Evolutionary conservation across 2,797 vertebrate genomes (phyloP), one percentile per base, ranked within the genome.

Genomic region (Alosa sapidissima): DNA sequence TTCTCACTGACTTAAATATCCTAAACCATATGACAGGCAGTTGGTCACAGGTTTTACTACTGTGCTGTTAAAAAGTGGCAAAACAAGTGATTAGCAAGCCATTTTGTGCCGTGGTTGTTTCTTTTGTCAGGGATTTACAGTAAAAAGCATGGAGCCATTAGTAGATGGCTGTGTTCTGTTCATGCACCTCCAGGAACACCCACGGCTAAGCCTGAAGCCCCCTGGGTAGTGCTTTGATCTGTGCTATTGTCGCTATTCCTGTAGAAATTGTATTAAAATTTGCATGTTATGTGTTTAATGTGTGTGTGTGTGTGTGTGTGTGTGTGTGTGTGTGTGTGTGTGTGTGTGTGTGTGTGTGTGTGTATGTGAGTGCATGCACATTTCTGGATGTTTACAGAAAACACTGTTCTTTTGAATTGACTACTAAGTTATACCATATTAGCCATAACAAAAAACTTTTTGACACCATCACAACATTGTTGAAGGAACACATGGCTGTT

Each of bases 221-320:
- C 84, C 87, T 83, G 83, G 87, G 81, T 84, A 81, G 65, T 86
- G 89, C 90, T 90, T 91, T 91, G 83, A 93, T 90, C 90, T 89
- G 83, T 87, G 90, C 87, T 84, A 88, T 89, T 87, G 75, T 82
- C 88, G 88, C 88, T 86, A 87, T 88, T 90, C 88, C 89, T 84
- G 84, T 85, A 85, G 84, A 89, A 82, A 85, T 88, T 84, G 85
- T 92, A 93, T 92, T 93, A 84, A 94, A 84, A 58, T 72, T 78
- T 78, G 72, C 72, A 78, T 78, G 68, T 55, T 72, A 28, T 36
- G 36, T 41, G 68, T 72, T 13, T 72, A 6, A 10, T 41, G 16
- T 36, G 14, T 78, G 72, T 36, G 6, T 47, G 36, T 19, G 33
- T 41, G 65, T 72, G 13, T 75, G 68, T 75, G 24, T 72, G 65